Evolutionary conservation across 2,888 invertebrate species (phyloP), one percentile per base, ranked within the genome.

Genomic region (Erannis defoliaria): DNA sequence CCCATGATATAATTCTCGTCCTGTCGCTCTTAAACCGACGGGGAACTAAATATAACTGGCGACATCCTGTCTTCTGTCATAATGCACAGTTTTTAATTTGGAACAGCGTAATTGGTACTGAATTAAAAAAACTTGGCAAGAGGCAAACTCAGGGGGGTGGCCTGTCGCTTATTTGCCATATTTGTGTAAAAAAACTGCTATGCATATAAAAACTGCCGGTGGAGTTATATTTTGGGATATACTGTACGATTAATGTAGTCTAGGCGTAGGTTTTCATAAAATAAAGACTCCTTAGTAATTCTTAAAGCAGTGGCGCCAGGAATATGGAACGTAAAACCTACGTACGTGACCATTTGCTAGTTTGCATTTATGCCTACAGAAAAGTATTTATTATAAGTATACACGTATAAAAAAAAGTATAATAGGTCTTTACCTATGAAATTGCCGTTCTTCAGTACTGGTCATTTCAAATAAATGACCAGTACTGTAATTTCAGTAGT

Each of bases 51-150:
- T 73, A 73, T 81, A 81, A 75, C 74, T 70, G 73, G 67, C 73
- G 74, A 77, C 81, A 78, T 81, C 80, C 81, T 77, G 77, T 71
- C 74, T 68, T 67, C 50, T 55, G 54, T 64, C 60, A 71, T 74
- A 69, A 68, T 57, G 48, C 55, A 23, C 59, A 55, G 62, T 62
- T 67, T 66, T 70, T 68, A 64, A 68, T 67, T 62, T 51, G 43
- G 62, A 64, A 26, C 26, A 51, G 51, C 55, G 42, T 68, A 68
- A 70, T 67, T 66, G 67, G 59, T 55, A 31, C 29, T 35, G 43
- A 50, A 62, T 53, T 55, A 43, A 40, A 62, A n/a, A n/a, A n/a
- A 48, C 31, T 55, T 51, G 48, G 43, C 38, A 29, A 31, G 26
- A 35, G 53, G 49, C n/a, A n/a, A n/a, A n/a, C n/a, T n/a, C n/a